Base-by-base conservation (phyloP, 2,113 vertebrate species). In the Periophthalmodon schlosseri region DNA sequence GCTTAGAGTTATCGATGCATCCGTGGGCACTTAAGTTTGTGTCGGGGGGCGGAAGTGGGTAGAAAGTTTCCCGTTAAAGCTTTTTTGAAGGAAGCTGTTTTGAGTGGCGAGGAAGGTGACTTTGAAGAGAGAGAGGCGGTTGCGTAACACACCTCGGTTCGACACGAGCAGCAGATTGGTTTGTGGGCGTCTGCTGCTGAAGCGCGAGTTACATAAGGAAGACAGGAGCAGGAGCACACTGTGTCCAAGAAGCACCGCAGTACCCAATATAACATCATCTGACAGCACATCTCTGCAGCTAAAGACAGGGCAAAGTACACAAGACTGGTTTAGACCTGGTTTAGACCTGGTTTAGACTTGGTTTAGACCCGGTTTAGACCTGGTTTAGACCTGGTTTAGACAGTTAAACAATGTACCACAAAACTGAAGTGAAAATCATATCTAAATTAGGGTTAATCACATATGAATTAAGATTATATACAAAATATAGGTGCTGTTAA, bases 181-280 rank as follows among this genome's bases (percentile, higher is more conserved):
- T 65, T 65, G 63, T 65, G 63, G 63, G 63, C 63, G 63, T 65
- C 34, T 65, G 63, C 34, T 65, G 63, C 34, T 65, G 63, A 65
- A 39, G 33, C 18, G 63, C 16, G 33, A 65, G 34, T 65, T 65
- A 65, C 63, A 65, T 65, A 65, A 65, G 63, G 34, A 39, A 65
- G 33, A 65, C 33, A 65, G 63, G 63, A 65, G 63, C 63, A 39
- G 36, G 36, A 39, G 63, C 63, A 65, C 63, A 65, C 16, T n/a
- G 63, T 39, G 63, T 65, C 63, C 63, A 65, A 65, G 63, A 65
- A 65, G 33, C 63, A 39, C 63, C 3, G 63, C 16, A n/a, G 36
- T 65, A 39, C 63, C 24, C 60, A 16, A 63, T 63, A 34, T 63
- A 63, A 58, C 57, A 24, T 11, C 57, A 28, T 57, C 57, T 24